A percentile compares a stretch with the other conserved stretches of the same genome.
Conservation (phyloP, 2,888 invertebrate genomes). For the Gymnoscelis rufifasciata region DNA sequence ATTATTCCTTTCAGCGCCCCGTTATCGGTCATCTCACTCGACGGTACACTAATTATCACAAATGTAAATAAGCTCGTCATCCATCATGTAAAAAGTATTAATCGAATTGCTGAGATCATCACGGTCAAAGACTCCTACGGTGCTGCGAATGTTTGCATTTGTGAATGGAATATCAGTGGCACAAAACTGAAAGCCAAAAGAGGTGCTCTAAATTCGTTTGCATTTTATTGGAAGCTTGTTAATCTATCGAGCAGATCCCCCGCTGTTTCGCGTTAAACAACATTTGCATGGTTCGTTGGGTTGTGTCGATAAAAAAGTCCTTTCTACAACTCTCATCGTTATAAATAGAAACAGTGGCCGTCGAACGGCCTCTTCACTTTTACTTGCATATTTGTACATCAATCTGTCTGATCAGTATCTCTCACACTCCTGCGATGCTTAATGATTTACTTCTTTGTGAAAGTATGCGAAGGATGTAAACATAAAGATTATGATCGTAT, state of each 20-base stretch:
- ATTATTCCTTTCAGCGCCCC: slow-evolving; percentile 54
- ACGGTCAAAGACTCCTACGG: slow-evolving; percentile 55
- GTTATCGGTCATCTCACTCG: slow-evolving; percentile 62
- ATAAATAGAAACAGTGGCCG: slow-evolving; percentile 55
- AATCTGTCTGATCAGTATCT: slow-evolving; percentile 59
- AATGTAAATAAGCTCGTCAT: slow-evolving; percentile 39
- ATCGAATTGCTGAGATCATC: slow-evolving; percentile 51
- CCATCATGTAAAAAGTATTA: slow-evolving; percentile 49
- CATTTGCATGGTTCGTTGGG: slow-evolving; percentile 59
- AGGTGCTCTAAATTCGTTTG: slow-evolving; percentile 42
- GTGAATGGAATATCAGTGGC: slow-evolving; percentile 42
- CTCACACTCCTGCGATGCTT: slow-evolving; percentile 42
- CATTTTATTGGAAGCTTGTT: slow-evolving; percentile 56
- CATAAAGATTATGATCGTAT: too few species aligned
- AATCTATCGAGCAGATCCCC: slow-evolving; percentile 53
- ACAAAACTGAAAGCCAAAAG: slow-evolving; percentile 48
- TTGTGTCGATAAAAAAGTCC: slow-evolving; percentile 40
- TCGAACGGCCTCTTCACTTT: slow-evolving; percentile 68
- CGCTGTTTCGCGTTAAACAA: slow-evolving; percentile 54
- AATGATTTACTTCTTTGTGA: slow-evolving; percentile 13
- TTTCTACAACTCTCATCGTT: slow-evolving; percentile 52
- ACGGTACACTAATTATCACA: slow-evolving; percentile 32
- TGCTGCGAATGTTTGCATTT: slow-evolving; percentile 38
- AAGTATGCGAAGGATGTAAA: too few species aligned
- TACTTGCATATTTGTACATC: slow-evolving; percentile 51